These are phyloP conservation scores for Cheilosia urbana DNA, from an alignment of 2,888 invertebrate genomes.

Conservation along the genomic window DNA sequence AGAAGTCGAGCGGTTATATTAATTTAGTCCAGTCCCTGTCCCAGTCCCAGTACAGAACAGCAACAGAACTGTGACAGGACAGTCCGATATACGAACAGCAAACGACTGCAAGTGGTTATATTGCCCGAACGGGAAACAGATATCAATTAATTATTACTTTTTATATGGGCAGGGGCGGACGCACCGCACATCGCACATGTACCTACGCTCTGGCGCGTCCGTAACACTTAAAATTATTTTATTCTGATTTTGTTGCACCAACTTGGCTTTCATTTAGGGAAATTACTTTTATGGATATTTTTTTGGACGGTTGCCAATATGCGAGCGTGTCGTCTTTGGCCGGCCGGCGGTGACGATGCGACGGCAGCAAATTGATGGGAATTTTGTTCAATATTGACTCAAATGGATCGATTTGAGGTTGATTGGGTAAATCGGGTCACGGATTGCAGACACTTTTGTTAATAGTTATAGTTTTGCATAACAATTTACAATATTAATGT, in stretches of 20 bases:
- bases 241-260: conserved; percentile 56
- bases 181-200: not conserved
- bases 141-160: conserved; percentile 71
- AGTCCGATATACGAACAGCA: conserved; percentile 24
- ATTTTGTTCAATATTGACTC: conserved; percentile 33
- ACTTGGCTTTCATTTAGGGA: conserved; percentile 45
- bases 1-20: conserved; percentile 61
- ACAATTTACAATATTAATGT: conserved; percentile 20
- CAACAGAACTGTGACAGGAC: conserved; percentile 51
- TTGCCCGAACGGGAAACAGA: conserved; percentile 64
- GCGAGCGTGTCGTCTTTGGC: conserved; percentile 10
- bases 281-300: conserved; percentile 23
- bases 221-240: conserved; percentile 52
- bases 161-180: conserved; percentile 51
- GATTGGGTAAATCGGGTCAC: conserved; percentile 34
- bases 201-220: not conserved
- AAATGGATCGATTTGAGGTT: conserved; percentile 35
- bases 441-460: conserved; percentile 15
- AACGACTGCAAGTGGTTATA: conserved; percentile 32
- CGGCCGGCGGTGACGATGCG: too few relatives aligned
- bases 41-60: not conserved
- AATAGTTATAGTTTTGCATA: conserved; percentile 33
- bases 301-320: conserved; percentile 19
- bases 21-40: conserved; percentile 51
- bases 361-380: conserved; percentile 33